These are phyloP conservation scores for Propsilocerus akamusi DNA, from an alignment of 1,140 invertebrate genomes.

Conservation along the genomic window DNA sequence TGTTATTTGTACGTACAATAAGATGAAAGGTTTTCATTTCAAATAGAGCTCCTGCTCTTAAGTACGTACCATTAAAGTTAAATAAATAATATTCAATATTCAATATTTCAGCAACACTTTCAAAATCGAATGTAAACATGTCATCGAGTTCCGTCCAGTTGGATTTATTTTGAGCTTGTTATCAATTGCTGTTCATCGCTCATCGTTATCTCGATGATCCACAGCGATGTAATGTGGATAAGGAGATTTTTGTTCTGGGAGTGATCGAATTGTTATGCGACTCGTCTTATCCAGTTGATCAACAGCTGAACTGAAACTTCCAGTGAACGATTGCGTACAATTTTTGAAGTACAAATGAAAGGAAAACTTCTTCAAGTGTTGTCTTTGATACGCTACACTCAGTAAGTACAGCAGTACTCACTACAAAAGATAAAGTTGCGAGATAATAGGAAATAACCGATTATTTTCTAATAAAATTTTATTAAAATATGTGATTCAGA, in stretches of 20 bases:
- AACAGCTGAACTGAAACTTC: slow-evolving; percentile 43
- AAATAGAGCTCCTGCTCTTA: too few relatives aligned
- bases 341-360: slow-evolving; percentile 54
- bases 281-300: slow-evolving; percentile 24
- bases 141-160: slow-evolving; percentile 26
- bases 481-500: too few relatives aligned
- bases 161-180: slow-evolving; percentile 14
- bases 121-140: slow-evolving; percentile 27
- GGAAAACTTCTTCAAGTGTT: slow-evolving; percentile 70
- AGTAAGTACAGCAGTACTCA: too few relatives aligned
- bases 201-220: slow-evolving; percentile 20
- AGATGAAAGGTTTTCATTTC: too few relatives aligned
- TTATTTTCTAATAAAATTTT: too few relatives aligned
- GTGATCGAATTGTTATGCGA: neutral
- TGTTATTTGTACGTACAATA: too few relatives aligned
- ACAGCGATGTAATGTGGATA: neutral
- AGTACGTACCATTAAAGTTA: too few relatives aligned
- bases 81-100: too few relatives aligned
- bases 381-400: slow-evolving; percentile 88
- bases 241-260: neutral
- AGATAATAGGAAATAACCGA: too few relatives aligned
- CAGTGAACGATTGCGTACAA: slow-evolving; percentile 44
- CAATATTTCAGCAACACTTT: slow-evolving; percentile 23
- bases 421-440: too few relatives aligned
- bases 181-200: slow-evolving; percentile 24